A percentile compares a stretch with the other conserved stretches of the same genome.
Conservation (phyloP, 1,140 invertebrate genomes). For the Euura saliciscinereae region DNA sequence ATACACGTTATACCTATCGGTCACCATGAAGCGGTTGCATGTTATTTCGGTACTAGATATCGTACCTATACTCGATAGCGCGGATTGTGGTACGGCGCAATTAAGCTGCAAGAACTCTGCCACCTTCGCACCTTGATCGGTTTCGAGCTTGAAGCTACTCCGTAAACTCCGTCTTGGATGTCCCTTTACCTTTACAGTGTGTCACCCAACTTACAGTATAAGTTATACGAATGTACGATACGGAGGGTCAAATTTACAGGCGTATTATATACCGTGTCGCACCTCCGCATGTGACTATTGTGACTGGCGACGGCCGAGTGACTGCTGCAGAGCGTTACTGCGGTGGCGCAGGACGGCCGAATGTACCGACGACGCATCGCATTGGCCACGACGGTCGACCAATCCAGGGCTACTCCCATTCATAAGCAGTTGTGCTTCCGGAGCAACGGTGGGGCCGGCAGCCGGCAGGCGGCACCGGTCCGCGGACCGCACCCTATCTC, state of each 20-base stretch:
- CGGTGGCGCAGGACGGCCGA: constrained; percentile 19
- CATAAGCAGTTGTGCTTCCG: constrained; percentile 46
- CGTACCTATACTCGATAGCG: too few relatives aligned
- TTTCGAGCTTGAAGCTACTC: too few relatives aligned
- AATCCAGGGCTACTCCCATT: constrained; percentile 47
- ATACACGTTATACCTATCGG: too few relatives aligned
- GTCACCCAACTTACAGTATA: too few relatives aligned
- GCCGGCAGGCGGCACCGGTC: constrained; percentile 22
- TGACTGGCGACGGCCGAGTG: not conserved
- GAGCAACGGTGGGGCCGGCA: constrained; percentile 33
- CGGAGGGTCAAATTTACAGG: not conserved
- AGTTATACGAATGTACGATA: not conserved
- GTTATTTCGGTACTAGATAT: too few relatives aligned
- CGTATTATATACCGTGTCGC: not conserved
- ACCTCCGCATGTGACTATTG: not conserved
- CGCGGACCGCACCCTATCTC: not conserved
- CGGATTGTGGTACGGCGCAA: too few relatives aligned
- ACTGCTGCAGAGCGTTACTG: not conserved
- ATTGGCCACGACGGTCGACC: constrained; percentile 37
- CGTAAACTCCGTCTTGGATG: too few relatives aligned
- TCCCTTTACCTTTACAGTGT: too few relatives aligned
- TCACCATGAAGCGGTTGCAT: too few relatives aligned
- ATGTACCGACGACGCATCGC: not conserved
- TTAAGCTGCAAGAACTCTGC: too few relatives aligned
- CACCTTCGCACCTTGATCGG: too few relatives aligned